Conservation (phyloP, 2,113 vertebrate genomes). For the Hemibagrus wyckioides region DNA sequence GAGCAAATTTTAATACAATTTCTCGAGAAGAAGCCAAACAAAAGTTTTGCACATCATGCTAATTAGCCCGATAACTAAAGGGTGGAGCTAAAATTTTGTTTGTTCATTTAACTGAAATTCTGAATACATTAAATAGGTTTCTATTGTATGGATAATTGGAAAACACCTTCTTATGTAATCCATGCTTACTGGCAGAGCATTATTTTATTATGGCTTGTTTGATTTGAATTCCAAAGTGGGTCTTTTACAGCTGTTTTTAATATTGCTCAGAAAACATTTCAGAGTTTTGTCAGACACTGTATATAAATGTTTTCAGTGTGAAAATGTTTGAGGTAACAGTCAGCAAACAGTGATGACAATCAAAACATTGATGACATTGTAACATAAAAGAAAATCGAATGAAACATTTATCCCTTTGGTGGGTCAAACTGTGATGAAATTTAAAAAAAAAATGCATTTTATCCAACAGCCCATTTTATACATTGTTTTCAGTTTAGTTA, state of each 20-base stretch:
- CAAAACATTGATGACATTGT: constrained; percentile 25
- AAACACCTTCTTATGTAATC: not conserved
- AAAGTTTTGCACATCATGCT: not conserved
- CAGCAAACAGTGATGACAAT: constrained; percentile 56
- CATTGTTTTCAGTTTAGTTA: constrained; percentile 7
- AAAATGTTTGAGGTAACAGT: constrained; percentile 40
- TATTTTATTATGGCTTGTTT: constrained; percentile 1
- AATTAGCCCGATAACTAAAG: not conserved
- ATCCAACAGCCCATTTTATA: not conserved
- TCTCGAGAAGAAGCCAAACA: not conserved
- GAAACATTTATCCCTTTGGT: constrained; percentile 10
- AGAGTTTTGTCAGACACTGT: constrained; percentile 19
- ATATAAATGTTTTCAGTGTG: constrained; percentile 33
- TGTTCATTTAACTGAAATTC: not conserved
- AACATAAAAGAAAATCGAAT: not conserved
- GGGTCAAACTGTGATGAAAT: constrained; percentile 63
- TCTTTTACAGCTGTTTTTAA: constrained; percentile 18
- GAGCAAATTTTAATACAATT: not conserved
- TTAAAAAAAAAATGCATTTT: not conserved
- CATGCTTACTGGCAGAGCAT: constrained; percentile 20
- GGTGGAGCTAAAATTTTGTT: not conserved
- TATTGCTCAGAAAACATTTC: constrained; percentile 8
- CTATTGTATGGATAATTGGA: not conserved
- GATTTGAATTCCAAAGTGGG: not conserved
- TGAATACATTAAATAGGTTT: not conserved